Percentiles rank a stretch among this genome's conserved stretches.
Conservation (phyloP, 2,113 vertebrate species). For the Aphelocoma coerulescens region DNA sequence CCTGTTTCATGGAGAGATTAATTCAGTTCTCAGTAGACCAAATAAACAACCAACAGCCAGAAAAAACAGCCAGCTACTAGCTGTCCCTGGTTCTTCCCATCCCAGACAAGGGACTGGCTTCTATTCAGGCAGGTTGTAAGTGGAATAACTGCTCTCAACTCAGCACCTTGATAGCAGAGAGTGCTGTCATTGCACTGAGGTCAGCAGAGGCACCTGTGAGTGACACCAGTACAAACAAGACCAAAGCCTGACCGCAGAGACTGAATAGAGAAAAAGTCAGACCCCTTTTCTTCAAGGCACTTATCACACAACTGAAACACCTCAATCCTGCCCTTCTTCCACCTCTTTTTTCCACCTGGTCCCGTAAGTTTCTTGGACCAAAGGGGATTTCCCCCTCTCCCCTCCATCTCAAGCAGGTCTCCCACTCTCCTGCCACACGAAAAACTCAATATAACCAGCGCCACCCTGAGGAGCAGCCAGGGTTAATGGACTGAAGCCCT, state of each 20-base stretch:
- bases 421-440: rapidly evolving
- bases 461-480: neutral
- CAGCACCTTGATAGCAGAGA: neutral
- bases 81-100: neutral
- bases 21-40: neutral
- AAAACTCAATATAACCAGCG: rapidly evolving
- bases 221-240: neutral
- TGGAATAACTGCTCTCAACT: neutral
- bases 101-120: neutral
- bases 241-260: neutral
- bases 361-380: neutral
- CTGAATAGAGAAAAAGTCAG: neutral
- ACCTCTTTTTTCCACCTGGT: neutral
- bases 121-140: neutral
- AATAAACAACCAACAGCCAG: neutral
- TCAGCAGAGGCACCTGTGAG: neutral
- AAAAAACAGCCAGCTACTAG: neutral
- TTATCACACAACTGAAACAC: neutral
- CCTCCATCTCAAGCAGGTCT: neutral
- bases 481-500: neutral
- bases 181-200: neutral
- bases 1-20: rapidly evolving
- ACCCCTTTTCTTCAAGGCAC: neutral
- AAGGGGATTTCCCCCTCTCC: rapidly evolving
- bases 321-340: neutral